Conservation (phyloP, 2,888 invertebrate species). For the Hermaeophaga mercurialis region DNA sequence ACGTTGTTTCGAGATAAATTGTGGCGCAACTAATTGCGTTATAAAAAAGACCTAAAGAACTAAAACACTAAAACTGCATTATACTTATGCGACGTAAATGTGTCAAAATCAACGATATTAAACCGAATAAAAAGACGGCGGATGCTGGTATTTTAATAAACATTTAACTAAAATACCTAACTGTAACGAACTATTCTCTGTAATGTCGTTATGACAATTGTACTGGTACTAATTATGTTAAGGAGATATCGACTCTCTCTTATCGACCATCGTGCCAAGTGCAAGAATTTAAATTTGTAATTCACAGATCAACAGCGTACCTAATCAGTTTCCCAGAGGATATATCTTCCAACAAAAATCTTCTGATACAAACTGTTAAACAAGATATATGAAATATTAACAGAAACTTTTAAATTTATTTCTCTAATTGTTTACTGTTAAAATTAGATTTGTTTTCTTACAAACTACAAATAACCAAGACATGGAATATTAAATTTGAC, state of each 20-base stretch:
- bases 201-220: slow-evolving; percentile 29
- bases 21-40: no score
- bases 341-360: no score
- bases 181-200: slow-evolving; percentile 17
- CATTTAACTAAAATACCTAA: slow-evolving; percentile 23
- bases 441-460: no score
- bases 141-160: neutral
- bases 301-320: slow-evolving; percentile 12
- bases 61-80: neutral
- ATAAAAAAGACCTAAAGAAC: no score
- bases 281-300: slow-evolving; percentile 32
- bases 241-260: slow-evolving; percentile 24
- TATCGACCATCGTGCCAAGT: slow-evolving; percentile 22
- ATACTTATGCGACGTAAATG: neutral
- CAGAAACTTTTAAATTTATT: no score
- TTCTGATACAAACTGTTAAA: no score
- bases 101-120: slow-evolving; percentile 3
- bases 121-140: neutral
- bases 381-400: no score
- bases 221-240: slow-evolving; percentile 28
- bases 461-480: no score
- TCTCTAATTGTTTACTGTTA: no score
- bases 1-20: no score
- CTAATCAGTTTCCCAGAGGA: neutral
- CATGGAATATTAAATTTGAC: no score